Evolutionary conservation across 2,113 vertebrate species (phyloP).

Genomic region (Megalops atlanticus): DNA sequence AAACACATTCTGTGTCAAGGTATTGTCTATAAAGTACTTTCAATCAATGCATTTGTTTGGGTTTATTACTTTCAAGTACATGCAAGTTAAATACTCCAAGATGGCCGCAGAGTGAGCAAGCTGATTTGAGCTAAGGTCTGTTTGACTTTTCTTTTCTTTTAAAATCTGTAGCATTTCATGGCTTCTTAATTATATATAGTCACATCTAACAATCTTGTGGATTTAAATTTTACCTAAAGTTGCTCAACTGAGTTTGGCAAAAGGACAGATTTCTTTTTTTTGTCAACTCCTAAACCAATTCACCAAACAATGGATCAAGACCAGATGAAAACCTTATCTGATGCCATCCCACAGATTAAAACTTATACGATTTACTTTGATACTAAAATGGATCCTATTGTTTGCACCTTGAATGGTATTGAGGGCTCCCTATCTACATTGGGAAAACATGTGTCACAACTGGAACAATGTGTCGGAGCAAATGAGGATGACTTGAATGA

Average conservation of each 20-base stretch:
- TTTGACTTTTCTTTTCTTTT: neutral
- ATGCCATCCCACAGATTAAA: conserved; percentile 16
- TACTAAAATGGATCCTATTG: conserved; percentile 6
- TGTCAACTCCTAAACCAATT: neutral
- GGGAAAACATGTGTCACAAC: neutral
- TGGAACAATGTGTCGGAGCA: too few relatives aligned
- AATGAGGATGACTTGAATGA: too few relatives aligned
- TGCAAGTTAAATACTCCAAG: too few relatives aligned
- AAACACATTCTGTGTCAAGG: too few relatives aligned
- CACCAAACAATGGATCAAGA: conserved; percentile 4
- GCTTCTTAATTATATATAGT: too few relatives aligned
- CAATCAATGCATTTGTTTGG: too few relatives aligned
- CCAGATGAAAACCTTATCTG: too few relatives aligned
- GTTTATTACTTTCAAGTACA: too few relatives aligned
- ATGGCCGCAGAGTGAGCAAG: too few relatives aligned
- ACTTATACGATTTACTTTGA: conserved; percentile 8
- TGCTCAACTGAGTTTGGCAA: neutral
- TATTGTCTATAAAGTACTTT: too few relatives aligned
- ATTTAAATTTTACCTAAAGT: neutral
- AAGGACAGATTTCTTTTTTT: neutral
- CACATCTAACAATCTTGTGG: conserved; percentile 6
- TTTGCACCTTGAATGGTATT: neutral
- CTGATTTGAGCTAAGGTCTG: neutral
- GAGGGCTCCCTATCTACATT: conserved; percentile 3
- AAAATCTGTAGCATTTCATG: too few relatives aligned